A percentile compares a stretch with the other conserved stretches of the same genome.
phyloP scores from a whole-genome alignment of 2,797 vertebrate genomes.

The Rhynchonycteris naso region DNA sequence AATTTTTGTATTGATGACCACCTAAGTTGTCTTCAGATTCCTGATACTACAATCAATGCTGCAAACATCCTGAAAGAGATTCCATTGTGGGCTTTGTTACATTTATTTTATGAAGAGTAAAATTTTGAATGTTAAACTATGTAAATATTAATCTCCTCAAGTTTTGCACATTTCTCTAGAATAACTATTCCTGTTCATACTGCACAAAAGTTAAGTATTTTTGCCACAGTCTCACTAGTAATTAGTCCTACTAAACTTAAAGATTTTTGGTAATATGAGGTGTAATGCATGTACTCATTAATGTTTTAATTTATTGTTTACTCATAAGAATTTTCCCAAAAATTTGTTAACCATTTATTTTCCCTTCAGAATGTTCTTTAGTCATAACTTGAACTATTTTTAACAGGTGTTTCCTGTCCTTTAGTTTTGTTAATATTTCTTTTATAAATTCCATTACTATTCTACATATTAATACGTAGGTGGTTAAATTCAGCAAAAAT shows the following conservation, averaged over 20 bases:
- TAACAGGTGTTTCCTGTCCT: background rate
- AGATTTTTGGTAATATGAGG: background rate
- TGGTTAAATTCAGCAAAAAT: background rate
- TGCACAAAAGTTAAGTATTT: background rate
- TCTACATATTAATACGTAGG: background rate
- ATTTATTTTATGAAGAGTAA: background rate
- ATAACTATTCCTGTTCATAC: background rate
- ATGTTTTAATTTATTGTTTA: background rate
- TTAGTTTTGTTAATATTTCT: background rate
- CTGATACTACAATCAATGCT: background rate
- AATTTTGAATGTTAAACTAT: background rate
- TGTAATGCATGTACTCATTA: background rate
- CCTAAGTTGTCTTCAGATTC: background rate
- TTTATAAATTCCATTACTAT: background rate
- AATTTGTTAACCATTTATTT: background rate
- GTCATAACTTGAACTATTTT: background rate
- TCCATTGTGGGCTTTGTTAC: background rate
- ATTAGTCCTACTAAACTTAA: background rate
- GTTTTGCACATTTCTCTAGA: background rate
- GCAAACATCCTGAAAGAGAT: background rate
- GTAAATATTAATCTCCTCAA: background rate
- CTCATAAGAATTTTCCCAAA: background rate
- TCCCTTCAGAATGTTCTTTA: background rate
- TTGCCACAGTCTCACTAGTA: constrained; percentile 2
- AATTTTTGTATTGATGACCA: background rate